These are phyloP conservation scores for Neomonachus schauinslandi DNA, from an alignment of 2,113 vertebrate genomes.

Conservation along the genomic window DNA sequence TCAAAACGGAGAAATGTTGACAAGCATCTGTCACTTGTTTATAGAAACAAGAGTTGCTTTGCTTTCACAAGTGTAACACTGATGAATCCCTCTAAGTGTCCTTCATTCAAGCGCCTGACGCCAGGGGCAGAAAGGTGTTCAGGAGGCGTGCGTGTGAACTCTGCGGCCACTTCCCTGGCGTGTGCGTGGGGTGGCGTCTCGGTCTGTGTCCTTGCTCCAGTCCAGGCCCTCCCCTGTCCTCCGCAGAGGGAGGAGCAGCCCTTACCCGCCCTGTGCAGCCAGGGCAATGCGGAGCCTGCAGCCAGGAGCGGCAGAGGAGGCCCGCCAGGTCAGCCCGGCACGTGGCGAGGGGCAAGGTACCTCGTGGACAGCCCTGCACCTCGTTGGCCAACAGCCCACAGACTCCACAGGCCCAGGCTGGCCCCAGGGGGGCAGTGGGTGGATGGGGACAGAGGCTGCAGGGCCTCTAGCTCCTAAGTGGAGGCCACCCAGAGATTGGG, in stretches of 20 bases:
- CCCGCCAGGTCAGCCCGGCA: not conserved
- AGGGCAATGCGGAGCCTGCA: accelerated
- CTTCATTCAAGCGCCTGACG: no score
- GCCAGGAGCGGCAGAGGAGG: not conserved
- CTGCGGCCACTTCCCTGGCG: accelerated
- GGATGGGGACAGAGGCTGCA: not conserved
- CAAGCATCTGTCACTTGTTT: not conserved
- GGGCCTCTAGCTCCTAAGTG: slow-evolving; percentile 6
- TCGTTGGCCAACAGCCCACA: accelerated
- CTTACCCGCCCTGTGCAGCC: accelerated
- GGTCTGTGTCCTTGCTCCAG: accelerated
- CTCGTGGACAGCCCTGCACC: not conserved
- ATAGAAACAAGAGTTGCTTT: not conserved
- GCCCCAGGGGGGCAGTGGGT: not conserved
- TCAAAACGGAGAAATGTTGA: not conserved
- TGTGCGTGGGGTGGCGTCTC: not conserved
- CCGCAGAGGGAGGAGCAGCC: accelerated
- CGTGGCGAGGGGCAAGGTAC: no score
- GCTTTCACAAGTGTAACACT: not conserved
- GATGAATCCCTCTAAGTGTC: not conserved
- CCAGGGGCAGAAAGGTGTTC: no score
- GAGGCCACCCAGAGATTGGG: not conserved
- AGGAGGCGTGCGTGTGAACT: not conserved
- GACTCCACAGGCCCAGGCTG: accelerated
- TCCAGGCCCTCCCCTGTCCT: not conserved